Evolutionary conservation across 64 coral and sea anemone genomes (phyloP).

Genomic region (Stichodactyla mertensii): DNA sequence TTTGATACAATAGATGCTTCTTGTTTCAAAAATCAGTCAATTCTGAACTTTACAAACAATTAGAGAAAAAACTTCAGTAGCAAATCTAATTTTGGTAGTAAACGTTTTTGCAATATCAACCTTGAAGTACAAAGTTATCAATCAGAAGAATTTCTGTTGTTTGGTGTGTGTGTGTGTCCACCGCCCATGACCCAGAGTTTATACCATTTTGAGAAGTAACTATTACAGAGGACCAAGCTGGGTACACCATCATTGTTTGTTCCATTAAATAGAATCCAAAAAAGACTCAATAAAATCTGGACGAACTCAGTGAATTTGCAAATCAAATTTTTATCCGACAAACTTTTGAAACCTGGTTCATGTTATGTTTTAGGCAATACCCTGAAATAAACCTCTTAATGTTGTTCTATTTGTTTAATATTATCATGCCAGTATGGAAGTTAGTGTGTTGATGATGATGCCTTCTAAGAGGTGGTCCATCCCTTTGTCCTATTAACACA

Average conservation of each 20-base stretch:
- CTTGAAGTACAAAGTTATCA: neutral
- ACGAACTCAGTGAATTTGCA: neutral
- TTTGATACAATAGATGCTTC: neutral
- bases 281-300: neutral
- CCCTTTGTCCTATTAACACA: neutral
- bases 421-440: neutral
- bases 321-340: neutral
- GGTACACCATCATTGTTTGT: neutral
- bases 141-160: neutral
- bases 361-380: neutral
- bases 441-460: neutral
- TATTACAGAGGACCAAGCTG: neutral
- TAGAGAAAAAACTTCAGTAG: neutral
- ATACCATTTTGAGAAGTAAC: neutral
- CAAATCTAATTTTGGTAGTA: neutral
- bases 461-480: neutral
- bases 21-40: neutral
- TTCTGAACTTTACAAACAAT: neutral
- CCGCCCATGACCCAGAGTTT: neutral
- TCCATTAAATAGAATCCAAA: neutral
- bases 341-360: neutral
- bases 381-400: neutral
- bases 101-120: neutral
- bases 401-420: constrained; percentile 2
- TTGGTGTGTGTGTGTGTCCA: neutral